Evolutionary conservation across 2,797 vertebrate species (phyloP).

Genomic region (Pipistrellus nathusii): DNA sequence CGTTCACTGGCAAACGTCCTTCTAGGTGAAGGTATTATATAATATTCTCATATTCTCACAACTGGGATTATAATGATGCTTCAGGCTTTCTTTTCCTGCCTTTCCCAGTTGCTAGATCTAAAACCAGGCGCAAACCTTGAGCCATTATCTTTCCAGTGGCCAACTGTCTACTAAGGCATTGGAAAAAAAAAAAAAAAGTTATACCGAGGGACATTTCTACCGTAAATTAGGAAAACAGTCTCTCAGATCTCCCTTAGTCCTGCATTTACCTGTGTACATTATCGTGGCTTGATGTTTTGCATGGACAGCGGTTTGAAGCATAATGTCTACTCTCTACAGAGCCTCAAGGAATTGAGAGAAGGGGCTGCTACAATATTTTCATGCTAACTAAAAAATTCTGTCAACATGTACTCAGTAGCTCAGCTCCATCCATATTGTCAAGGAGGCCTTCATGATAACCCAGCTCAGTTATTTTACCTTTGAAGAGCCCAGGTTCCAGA

Average conservation of each 20-base stretch:
- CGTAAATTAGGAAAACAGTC: background rate
- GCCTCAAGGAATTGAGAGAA: conserved; percentile 45
- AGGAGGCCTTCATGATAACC: background rate
- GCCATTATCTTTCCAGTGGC: conserved; percentile 19
- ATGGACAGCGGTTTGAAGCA: background rate
- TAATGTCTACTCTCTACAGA: conserved; percentile 55
- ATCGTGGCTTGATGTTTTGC: conserved; percentile 28
- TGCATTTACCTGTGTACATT: background rate
- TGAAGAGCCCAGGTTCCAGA: conserved; percentile 33
- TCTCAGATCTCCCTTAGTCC: conserved; percentile 13
- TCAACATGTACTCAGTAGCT: conserved; percentile 48
- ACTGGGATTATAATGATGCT: background rate
- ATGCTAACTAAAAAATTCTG: background rate
- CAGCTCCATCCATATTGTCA: conserved; percentile 32
- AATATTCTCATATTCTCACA: background rate
- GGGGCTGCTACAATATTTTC: background rate
- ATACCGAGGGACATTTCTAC: background rate
- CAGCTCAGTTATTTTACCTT: conserved; percentile 53
- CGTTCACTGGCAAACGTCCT: background rate
- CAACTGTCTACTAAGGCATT: background rate
- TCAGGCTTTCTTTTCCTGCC: conserved; percentile 34
- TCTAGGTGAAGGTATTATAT: background rate
- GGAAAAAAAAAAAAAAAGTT: background rate
- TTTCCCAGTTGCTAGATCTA: background rate
- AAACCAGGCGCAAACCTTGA: background rate